These are phyloP conservation scores for Tetragnatha montana DNA, from an alignment of 2,888 invertebrate species.

Conservation along the genomic window DNA sequence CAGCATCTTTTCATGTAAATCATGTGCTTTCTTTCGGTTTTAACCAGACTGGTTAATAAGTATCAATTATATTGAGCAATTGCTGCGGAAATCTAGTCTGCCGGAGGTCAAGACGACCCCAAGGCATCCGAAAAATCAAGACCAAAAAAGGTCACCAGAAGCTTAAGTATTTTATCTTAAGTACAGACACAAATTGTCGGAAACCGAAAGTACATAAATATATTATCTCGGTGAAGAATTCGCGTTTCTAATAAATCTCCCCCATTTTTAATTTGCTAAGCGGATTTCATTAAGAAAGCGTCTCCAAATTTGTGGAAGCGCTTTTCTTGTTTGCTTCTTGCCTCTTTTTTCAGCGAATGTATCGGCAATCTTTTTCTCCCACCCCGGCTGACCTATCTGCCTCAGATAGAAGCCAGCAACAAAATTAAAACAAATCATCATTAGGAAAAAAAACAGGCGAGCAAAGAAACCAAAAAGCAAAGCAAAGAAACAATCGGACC, in stretches of 20 bases:
- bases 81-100: neutral
- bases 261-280: slow-evolving; percentile 68
- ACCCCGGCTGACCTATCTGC: slow-evolving; percentile 33
- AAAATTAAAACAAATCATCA: slow-evolving; percentile 64
- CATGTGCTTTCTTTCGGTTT: too few species aligned
- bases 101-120: neutral
- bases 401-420: slow-evolving; percentile 28
- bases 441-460: slow-evolving; percentile 41
- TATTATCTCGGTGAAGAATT: slow-evolving; percentile 55
- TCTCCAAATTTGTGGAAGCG: slow-evolving; percentile 69
- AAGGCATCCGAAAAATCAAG: neutral
- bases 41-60: too few species aligned
- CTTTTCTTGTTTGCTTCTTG: slow-evolving; percentile 43
- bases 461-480: neutral
- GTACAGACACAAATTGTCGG: slow-evolving; percentile 27
- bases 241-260: slow-evolving; percentile 65
- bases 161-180: slow-evolving; percentile 27
- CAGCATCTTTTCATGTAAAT: too few species aligned
- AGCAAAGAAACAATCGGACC: slow-evolving; percentile 52
- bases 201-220: slow-evolving; percentile 61
- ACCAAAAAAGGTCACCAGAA: neutral
- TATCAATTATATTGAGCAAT: too few species aligned
- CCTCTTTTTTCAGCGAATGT: neutral
- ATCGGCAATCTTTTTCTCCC: slow-evolving; percentile 6
- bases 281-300: slow-evolving; percentile 57